These are phyloP conservation scores for Brachypodius melanocephalos DNA, from an alignment of 2,113 vertebrate genomes.

Conservation along the genomic window DNA sequence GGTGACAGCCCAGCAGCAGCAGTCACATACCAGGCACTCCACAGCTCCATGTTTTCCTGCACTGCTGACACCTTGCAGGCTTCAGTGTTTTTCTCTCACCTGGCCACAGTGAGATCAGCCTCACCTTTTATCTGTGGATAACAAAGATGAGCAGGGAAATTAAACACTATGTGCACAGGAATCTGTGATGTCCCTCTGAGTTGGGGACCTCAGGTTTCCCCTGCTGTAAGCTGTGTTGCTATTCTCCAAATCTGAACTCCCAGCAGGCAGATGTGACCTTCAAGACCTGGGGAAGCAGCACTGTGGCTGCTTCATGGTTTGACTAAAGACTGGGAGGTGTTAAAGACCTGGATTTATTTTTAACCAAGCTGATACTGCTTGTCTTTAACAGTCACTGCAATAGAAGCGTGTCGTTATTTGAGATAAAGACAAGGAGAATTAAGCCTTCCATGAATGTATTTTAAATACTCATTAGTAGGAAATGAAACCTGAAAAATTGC, in stretches of 20 bases:
- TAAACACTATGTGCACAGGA: background rate
- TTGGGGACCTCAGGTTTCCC: background rate
- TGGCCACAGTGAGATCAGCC: background rate
- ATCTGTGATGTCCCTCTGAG: background rate
- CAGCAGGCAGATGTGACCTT: background rate
- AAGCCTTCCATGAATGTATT: background rate
- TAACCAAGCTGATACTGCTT: background rate
- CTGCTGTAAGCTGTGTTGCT: background rate
- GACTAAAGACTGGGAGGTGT: background rate
- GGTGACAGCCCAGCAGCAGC: background rate
- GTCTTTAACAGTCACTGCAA: background rate
- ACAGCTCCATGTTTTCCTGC: background rate
- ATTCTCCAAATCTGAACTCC: background rate
- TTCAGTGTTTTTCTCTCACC: background rate
- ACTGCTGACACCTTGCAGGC: background rate
- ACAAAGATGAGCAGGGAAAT: background rate
- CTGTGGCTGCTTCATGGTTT: background rate
- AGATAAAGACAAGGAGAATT: background rate
- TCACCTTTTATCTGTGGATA: background rate
- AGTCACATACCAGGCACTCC: background rate
- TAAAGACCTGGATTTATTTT: background rate
- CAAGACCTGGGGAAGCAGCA: background rate
- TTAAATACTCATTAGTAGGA: background rate
- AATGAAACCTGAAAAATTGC: background rate
- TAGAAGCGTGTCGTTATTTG: accelerated